phyloP scores from a whole-genome alignment of 2,888 invertebrate genomes.

The Glyphotaelius pellucidus region DNA sequence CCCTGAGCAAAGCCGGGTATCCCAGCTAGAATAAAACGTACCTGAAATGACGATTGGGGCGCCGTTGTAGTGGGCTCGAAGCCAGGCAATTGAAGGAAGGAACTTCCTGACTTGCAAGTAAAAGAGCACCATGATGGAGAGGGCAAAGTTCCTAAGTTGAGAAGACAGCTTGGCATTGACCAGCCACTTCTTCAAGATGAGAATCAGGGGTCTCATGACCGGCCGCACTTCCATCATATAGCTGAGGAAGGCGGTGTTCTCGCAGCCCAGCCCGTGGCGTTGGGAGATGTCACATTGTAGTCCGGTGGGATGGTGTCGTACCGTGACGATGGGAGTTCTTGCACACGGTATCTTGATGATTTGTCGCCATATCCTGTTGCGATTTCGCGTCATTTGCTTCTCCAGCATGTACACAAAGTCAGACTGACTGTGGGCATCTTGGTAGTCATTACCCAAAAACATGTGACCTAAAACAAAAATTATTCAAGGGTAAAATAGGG shows the following conservation, averaged over 20 bases:
- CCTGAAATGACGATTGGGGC: conserved; percentile 68
- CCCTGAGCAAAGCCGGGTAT: too few species aligned
- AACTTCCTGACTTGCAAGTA: conserved; percentile 73
- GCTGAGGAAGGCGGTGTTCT: conserved; percentile 77
- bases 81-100: conserved; percentile 70
- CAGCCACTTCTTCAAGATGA: conserved; percentile 77
- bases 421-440: conserved; percentile 43
- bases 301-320: conserved; percentile 71
- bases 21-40: too few species aligned
- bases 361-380: conserved; percentile 68
- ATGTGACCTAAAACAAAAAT: conserved; percentile 51
- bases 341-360: conserved; percentile 71
- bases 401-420: conserved; percentile 61
- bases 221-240: conserved; percentile 72
- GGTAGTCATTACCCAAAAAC: conserved; percentile 36
- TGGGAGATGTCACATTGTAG: conserved; percentile 78
- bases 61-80: conserved; percentile 68
- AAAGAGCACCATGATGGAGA: conserved; percentile 76
- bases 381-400: conserved; percentile 63
- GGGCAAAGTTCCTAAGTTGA: conserved; percentile 72
- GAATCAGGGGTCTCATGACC: conserved; percentile 72
- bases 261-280: conserved; percentile 75
- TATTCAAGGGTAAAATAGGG: neutral
- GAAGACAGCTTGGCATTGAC: conserved; percentile 68
- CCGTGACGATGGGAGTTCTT: conserved; percentile 77